Evolutionary conservation across 2,888 invertebrate genomes (phyloP).

Genomic region (Patella pellucida): DNA sequence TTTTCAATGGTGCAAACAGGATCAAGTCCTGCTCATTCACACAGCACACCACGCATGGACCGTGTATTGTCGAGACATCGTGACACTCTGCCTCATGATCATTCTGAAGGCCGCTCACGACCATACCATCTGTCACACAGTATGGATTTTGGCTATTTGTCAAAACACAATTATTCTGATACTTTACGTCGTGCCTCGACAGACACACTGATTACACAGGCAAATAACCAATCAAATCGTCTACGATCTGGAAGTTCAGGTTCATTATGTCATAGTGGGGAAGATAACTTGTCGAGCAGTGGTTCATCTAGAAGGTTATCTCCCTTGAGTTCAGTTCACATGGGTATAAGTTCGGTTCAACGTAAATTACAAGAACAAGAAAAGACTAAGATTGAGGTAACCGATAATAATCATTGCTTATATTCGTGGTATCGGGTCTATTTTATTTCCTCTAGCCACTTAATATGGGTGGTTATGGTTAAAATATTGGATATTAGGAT

Average conservation of each 20-base stretch:
- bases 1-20: conserved; percentile 23
- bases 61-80: conserved; percentile 27
- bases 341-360: conserved; percentile 65
- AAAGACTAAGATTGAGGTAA: conserved; percentile 62
- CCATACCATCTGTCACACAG: conserved; percentile 55
- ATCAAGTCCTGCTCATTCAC: conserved; percentile 30
- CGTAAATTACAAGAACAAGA: conserved; percentile 63
- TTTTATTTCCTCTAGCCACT: too few relatives aligned
- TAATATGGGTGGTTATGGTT: too few relatives aligned
- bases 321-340: conserved; percentile 59
- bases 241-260: conserved; percentile 18
- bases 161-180: conserved; percentile 43
- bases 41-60: conserved; percentile 30
- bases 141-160: conserved; percentile 52
- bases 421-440: too few relatives aligned
- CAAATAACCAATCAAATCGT: conserved; percentile 34
- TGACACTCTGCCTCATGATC: conserved; percentile 35
- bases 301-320: conserved; percentile 44
- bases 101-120: conserved; percentile 42
- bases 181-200: conserved; percentile 53
- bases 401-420: not conserved
- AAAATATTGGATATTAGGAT: too few relatives aligned
- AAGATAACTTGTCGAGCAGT: conserved; percentile 18
- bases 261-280: conserved; percentile 9
- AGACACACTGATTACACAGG: conserved; percentile 53